These are phyloP conservation scores for Drosophila parabipectinata DNA, from an alignment of 1,140 invertebrate species.

Conservation along the genomic window DNA sequence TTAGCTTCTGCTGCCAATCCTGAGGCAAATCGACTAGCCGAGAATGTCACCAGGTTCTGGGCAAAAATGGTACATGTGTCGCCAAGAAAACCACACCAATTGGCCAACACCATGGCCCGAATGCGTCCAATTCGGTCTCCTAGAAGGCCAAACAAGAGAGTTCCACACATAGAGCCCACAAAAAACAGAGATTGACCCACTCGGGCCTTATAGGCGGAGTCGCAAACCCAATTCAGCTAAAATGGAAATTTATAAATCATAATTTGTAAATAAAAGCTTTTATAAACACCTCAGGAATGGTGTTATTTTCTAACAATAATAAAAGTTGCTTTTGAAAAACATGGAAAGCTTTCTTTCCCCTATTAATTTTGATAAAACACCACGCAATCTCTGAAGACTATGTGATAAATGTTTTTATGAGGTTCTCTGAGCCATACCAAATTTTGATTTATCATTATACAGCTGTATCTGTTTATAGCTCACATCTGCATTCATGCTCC, in stretches of 20 bases:
- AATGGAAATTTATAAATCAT: neutral
- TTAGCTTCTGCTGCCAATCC: slow-evolving; percentile 86
- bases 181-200: slow-evolving; percentile 87
- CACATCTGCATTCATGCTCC: slow-evolving; percentile 86
- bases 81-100: slow-evolving; percentile 85
- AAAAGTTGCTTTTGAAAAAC: neutral
- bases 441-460: neutral
- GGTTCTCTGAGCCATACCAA: neutral
- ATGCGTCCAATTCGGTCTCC: slow-evolving; percentile 86
- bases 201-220: slow-evolving; percentile 85
- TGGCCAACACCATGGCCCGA: slow-evolving; percentile 85
- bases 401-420: neutral
- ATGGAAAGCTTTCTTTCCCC: neutral
- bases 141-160: slow-evolving; percentile 85
- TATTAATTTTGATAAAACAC: neutral
- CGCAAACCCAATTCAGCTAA: slow-evolving; percentile 87
- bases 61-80: slow-evolving; percentile 85
- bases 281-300: too few species aligned
- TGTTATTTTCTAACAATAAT: too few species aligned
- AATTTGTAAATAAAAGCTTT: too few species aligned
- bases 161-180: slow-evolving; percentile 86
- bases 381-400: neutral
- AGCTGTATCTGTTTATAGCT: slow-evolving; percentile 1
- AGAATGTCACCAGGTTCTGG: slow-evolving; percentile 82
- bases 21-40: slow-evolving; percentile 85